Base-by-base conservation (phyloP, 2,797 vertebrate genomes). In the Nannoperca australis region DNA sequence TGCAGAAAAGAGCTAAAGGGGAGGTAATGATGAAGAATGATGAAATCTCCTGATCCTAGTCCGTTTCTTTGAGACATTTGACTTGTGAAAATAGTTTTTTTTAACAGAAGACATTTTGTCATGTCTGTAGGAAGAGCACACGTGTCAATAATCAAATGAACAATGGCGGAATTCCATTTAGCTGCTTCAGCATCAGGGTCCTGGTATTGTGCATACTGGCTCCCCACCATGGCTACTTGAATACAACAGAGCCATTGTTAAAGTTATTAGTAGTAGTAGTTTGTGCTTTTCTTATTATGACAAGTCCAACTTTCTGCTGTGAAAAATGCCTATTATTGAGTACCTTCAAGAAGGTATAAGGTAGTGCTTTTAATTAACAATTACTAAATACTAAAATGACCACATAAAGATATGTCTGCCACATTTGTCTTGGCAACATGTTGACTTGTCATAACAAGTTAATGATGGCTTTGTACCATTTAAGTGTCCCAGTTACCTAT, bases 1-100 rank as follows among this genome's bases (percentile, higher is more conserved):
- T 36, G 45, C 4, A 64, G 36, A 38, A 27, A 70, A 59, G 6
- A 68, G 34, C 9, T 69, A 3, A 50, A 49, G 42, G 42, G 40
- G 32, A 59, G 32, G 45, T 65, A 20, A 53, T 30, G 49, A 30
- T 56, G 50, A 71, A 70, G 50, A 9, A 63, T 5, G 4, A 32
- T 56, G 4, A 79, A 61, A 79, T 75, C 38, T 67, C 36, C 11
- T 36, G 3, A 59, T 53, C 4, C 24, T 0, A 1, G 18, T 42
- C 24, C 58, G 34, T 42, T 56, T 69, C 27, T 5, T 24, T 40
- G 45, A 53, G 66, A 74, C 45, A 53, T 17, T 32, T 18, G 34
- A n/a, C 40, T 70, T 1, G 7, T 24, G 36, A 60, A 22, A 61
- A 59, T 17, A 44, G 5, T 0, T 18, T n/a, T 14, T 55, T 56